A percentile compares a stretch with the other conserved stretches of the same genome.
These are phyloP conservation scores for Sorex fumeus DNA, from an alignment of 2,113 vertebrate species.

Conservation along the genomic window DNA sequence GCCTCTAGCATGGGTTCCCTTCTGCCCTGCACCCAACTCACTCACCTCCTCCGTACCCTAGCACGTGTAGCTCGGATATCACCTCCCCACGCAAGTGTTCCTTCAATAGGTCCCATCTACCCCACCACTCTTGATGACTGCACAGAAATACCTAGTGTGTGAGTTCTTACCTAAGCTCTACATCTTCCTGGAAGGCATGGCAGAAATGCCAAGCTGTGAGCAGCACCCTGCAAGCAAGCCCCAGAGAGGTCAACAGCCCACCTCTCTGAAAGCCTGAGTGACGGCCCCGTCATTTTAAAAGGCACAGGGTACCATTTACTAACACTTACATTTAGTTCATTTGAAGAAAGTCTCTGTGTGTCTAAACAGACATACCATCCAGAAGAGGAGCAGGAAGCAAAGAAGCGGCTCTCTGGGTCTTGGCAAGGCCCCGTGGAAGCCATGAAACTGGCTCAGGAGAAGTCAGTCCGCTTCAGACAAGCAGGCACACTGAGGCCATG, in stretches of 20 bases:
- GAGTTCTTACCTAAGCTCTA: background rate
- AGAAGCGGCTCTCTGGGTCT: background rate
- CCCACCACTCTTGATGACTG: background rate
- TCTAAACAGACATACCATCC: too few species aligned
- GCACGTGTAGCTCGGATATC: background rate
- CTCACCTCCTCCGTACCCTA: too few species aligned
- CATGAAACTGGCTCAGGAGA: background rate
- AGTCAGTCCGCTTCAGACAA: background rate
- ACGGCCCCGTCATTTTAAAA: too few species aligned
- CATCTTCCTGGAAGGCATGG: too few species aligned
- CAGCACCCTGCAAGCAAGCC: too few species aligned
- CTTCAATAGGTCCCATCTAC: accelerated
- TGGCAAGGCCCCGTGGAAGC: background rate
- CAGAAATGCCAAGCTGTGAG: too few species aligned
- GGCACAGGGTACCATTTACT: too few species aligned
- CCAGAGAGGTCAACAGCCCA: too few species aligned
- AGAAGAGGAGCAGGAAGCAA: background rate
- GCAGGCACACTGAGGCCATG: accelerated
- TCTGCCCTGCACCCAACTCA: background rate
- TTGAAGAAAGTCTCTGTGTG: too few species aligned
- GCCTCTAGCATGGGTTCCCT: background rate
- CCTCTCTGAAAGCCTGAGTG: too few species aligned
- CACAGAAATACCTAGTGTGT: accelerated
- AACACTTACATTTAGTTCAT: too few species aligned
- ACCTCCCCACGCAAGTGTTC: too few species aligned